Percentiles rank a stretch among this genome's conserved stretches.
These are phyloP conservation scores for Sminthurinus signatus DNA, from an alignment of 1,140 invertebrate species.

Conservation along the genomic window DNA sequence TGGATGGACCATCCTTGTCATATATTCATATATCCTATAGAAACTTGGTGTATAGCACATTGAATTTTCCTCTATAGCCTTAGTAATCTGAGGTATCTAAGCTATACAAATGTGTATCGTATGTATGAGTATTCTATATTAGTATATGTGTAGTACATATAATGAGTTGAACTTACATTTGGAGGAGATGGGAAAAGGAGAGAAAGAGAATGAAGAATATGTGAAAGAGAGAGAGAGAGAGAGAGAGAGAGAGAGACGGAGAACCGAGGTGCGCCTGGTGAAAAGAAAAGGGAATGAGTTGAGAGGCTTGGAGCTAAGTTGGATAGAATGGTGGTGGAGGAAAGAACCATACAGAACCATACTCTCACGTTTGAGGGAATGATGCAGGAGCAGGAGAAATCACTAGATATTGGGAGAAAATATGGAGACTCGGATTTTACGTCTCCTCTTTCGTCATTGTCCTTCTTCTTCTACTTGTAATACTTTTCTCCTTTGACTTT, in stretches of 20 bases:
- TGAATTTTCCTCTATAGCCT: too few species aligned
- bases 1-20: too few species aligned
- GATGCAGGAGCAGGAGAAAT: slow-evolving; percentile 11
- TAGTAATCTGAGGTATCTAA: too few species aligned
- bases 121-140: too few species aligned
- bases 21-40: too few species aligned
- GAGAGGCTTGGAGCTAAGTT: not conserved
- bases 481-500: not conserved
- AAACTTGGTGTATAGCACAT: too few species aligned
- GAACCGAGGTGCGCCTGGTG: slow-evolving; percentile 1
- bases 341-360: not conserved
- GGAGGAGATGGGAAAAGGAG: too few species aligned
- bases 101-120: too few species aligned
- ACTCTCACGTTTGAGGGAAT: slow-evolving; percentile 1
- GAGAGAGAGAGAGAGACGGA: not conserved
- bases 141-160: too few species aligned
- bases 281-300: slow-evolving; percentile 7
- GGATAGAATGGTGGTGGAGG: slow-evolving; percentile 6
- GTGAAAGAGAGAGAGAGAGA: slow-evolving; percentile 9
- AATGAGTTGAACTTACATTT: too few species aligned
- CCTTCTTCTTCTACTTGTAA: not conserved
- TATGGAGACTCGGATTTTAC: slow-evolving; percentile 17
- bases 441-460: slow-evolving; percentile 7
- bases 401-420: slow-evolving; percentile 13
- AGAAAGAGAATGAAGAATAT: too few species aligned